phyloP scores from a whole-genome alignment of 2,797 vertebrate genomes.

The Pogonophryne albipinna region DNA sequence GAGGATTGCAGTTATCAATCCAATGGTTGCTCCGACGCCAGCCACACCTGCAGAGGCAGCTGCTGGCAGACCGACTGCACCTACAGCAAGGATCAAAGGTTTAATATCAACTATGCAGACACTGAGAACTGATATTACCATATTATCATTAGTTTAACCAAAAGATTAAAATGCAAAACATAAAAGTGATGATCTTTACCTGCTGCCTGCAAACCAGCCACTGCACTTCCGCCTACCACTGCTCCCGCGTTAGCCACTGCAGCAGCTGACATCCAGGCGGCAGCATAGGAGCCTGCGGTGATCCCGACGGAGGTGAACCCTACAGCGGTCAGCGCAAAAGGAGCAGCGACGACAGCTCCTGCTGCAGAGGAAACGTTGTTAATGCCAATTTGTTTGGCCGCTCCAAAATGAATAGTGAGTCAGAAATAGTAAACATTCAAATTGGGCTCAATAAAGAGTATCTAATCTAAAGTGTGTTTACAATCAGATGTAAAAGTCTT shows the following conservation, averaged over 20 bases:
- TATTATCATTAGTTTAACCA: no score
- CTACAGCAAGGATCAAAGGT: slow-evolving; percentile 7
- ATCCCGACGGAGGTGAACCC: slow-evolving; percentile 62
- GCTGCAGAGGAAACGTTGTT: slow-evolving; percentile 16
- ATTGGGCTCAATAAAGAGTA: no score
- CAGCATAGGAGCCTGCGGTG: slow-evolving; percentile 58
- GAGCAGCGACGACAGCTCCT: neutral
- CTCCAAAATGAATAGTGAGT: neutral
- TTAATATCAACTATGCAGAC: neutral
- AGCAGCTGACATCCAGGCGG: slow-evolving; percentile 68
- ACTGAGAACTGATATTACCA: no score
- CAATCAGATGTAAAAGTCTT: neutral
- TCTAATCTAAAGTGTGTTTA: no score
- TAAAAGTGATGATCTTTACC: slow-evolving; percentile 33
- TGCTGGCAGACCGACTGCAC: slow-evolving; percentile 28
- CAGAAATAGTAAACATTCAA: no score
- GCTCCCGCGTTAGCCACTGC: slow-evolving; percentile 68
- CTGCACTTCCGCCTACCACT: slow-evolving; percentile 54
- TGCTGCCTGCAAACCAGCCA: slow-evolving; percentile 69
- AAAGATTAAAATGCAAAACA: no score
- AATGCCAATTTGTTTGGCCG: neutral
- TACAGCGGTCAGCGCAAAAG: slow-evolving; percentile 16
- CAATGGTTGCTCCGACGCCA: slow-evolving; percentile 4
- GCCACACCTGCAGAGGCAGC: slow-evolving; percentile 26
- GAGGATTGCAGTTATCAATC: neutral